These are phyloP conservation scores for Uria lomvia DNA, from an alignment of 2,113 vertebrate species.

Conservation along the genomic window DNA sequence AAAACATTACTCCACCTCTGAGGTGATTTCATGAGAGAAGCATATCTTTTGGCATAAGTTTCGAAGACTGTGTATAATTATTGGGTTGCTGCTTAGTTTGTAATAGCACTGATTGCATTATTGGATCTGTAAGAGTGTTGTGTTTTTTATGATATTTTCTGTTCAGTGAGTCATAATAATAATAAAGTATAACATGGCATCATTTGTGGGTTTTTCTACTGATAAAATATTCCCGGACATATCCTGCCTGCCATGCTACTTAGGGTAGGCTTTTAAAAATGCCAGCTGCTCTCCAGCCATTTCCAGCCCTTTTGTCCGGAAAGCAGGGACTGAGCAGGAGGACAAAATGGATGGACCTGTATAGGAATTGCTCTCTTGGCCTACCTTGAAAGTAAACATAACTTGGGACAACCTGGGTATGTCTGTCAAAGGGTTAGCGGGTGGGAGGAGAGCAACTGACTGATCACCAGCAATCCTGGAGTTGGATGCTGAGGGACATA, in stretches of 20 bases:
- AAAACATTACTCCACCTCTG: background rate
- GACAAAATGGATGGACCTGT: background rate
- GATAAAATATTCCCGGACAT: background rate
- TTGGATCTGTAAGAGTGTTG: background rate
- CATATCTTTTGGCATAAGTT: background rate
- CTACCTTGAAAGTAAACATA: background rate
- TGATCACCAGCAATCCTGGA: background rate
- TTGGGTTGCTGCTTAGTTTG: background rate
- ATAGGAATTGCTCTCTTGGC: background rate
- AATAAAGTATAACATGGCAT: background rate
- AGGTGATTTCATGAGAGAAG: background rate
- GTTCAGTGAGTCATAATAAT: background rate
- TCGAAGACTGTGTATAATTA: background rate
- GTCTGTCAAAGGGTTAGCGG: background rate
- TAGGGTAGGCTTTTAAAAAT: background rate
- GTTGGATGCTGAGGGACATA: background rate
- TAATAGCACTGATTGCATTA: background rate
- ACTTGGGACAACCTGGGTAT: background rate
- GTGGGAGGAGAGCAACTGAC: background rate
- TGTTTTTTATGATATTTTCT: background rate
- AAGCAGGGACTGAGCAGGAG: background rate
- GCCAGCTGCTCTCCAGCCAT: background rate
- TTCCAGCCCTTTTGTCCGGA: background rate
- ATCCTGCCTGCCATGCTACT: background rate
- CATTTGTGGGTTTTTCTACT: background rate